These are phyloP conservation scores for Monochamus saltuarius DNA, from an alignment of 1,140 invertebrate species.

Conservation along the genomic window DNA sequence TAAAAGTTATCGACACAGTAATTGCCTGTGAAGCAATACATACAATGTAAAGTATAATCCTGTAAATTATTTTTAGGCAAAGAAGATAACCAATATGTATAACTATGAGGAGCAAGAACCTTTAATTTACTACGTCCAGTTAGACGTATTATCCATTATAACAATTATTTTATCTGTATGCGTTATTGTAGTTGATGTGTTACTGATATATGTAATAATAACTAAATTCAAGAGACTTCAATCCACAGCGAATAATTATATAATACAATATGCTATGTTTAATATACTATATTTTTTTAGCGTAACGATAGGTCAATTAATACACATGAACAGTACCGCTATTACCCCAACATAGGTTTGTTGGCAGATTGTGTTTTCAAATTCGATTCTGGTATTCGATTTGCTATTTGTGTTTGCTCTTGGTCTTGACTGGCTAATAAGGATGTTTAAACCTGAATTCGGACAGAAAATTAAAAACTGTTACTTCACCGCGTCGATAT, in stretches of 20 bases:
- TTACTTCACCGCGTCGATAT: too few species aligned
- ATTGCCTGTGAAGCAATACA: too few species aligned
- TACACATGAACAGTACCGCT: background rate
- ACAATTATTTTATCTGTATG: background rate
- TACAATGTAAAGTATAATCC: background rate
- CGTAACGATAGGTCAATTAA: too few species aligned
- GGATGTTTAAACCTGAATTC: too few species aligned
- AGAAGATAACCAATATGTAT: too few species aligned
- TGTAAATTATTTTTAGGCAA: too few species aligned
- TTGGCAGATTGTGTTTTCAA: background rate
- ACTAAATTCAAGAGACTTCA: background rate
- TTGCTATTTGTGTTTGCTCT: background rate
- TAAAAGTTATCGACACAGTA: too few species aligned
- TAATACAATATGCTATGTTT: slow-evolving; percentile 1
- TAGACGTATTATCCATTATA: background rate
- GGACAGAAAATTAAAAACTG: too few species aligned
- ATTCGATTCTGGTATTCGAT: background rate
- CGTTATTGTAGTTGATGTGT: background rate
- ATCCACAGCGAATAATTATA: slow-evolving; percentile 4
- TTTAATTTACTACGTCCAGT: background rate
- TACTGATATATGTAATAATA: background rate
- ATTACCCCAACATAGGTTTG: background rate
- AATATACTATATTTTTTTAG: background rate
- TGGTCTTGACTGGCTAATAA: background rate
- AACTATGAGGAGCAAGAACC: slow-evolving; percentile 1